These are phyloP conservation scores for Seira sanloemensis DNA, from an alignment of 2,888 invertebrate species.

Conservation along the genomic window DNA sequence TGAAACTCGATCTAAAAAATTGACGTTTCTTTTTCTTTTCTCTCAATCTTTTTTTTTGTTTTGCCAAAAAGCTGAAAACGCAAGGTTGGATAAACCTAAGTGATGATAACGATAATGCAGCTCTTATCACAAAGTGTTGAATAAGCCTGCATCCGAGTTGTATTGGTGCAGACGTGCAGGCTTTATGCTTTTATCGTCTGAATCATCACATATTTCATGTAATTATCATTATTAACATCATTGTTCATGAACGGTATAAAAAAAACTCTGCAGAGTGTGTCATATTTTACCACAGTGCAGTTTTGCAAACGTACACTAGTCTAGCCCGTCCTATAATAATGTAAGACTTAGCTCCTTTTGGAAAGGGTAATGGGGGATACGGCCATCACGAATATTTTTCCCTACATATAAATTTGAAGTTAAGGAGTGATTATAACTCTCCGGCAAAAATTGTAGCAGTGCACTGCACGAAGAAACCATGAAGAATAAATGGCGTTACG, in stretches of 20 bases:
- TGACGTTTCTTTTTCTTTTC: too few relatives aligned
- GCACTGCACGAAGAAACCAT: not conserved
- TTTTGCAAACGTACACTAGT: too few relatives aligned
- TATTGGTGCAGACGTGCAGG: not conserved
- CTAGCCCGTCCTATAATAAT: too few relatives aligned
- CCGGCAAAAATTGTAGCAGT: not conserved
- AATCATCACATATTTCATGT: not conserved
- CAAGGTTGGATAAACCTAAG: not conserved
- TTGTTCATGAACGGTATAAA: not conserved
- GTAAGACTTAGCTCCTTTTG: too few relatives aligned
- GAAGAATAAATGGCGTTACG: not conserved
- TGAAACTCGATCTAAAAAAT: too few relatives aligned
- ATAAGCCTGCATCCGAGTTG: not conserved
- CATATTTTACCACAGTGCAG: too few relatives aligned
- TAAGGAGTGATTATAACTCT: too few relatives aligned
- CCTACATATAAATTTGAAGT: too few relatives aligned
- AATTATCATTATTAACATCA: not conserved
- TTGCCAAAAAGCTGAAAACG: conserved; percentile 1
- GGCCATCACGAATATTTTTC: too few relatives aligned
- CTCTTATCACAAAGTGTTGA: conserved; percentile 1
- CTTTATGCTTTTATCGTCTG: not conserved
- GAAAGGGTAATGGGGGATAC: too few relatives aligned
- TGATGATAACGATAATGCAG: not conserved
- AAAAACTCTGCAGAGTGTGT: not conserved
- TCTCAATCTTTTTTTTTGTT: not conserved